Base-by-base conservation (phyloP, 2,797 vertebrate species). In the Knipowitschia caucasica region DNA sequence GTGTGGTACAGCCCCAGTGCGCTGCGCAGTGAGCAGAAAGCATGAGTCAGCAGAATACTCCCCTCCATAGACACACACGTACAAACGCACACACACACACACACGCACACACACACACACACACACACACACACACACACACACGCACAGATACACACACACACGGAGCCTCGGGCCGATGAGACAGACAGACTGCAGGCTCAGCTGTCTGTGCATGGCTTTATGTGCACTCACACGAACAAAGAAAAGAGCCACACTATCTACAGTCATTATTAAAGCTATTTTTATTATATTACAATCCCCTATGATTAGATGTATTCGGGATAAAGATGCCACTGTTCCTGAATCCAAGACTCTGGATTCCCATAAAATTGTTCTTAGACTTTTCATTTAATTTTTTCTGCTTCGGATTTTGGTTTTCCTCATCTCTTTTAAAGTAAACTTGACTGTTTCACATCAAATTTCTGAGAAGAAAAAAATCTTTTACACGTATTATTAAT, bases 141-240 rank as follows among this genome's bases (percentile, higher is more conserved):
- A 57, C 44, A 49, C 29, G 59, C 34, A 51, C 56, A 40, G 40
- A 50, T 15, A 43, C 27, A 46, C 27, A 21, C 34, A 50, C 42
- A 52, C 36, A 17, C 34, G 39, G 9, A 69, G 60, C 57, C 55
- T 7, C 53, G 51, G 58, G 76, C 67, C 73, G 59, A 77, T 76
- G 69, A 79, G 67, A 59, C 65, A 64, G 69, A 68, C 74, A 80
- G 78, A 83, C 80, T 86, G 82, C 80, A 62, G 59, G 69, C 70
- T 86, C 78, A 86, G 84, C 80, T 78, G 78, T 84, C 82, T 86
- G 68, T 63, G 62, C 57, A 7, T 43, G 53, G 58, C 58, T 79
- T 78, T 73, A 68, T 66, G 71, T 75, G 72, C 50, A 55, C 26
- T 56, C 54, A 74, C 64, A 69, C 58, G 35, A 80, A 73, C 68